Evolutionary conservation across 2,888 invertebrate species (phyloP).

Genomic region (Phengaris arion): DNA sequence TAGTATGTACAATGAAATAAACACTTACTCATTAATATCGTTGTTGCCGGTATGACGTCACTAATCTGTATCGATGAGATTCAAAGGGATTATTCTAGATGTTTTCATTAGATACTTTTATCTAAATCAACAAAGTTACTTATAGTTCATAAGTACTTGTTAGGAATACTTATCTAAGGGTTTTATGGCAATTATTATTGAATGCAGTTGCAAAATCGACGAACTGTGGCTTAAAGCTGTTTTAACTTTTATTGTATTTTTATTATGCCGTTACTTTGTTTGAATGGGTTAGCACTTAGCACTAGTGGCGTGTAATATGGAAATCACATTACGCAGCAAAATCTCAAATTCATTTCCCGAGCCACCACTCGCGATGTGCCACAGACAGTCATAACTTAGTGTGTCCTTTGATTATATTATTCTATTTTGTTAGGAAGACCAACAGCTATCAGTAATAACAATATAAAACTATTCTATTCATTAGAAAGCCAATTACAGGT

Average conservation of each 20-base stretch:
- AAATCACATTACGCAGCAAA: no score
- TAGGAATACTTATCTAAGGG: neutral
- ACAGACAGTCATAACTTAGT: no score
- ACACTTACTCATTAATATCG: neutral
- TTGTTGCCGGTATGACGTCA: neutral
- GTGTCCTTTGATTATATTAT: no score
- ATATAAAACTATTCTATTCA: no score
- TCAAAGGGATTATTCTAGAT: neutral
- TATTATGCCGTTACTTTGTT: neutral
- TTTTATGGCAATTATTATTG: neutral
- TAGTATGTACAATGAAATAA: slow-evolving; percentile 3
- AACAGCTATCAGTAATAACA: no score
- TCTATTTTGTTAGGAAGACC: no score
- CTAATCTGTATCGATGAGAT: neutral
- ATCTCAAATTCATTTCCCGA: no score
- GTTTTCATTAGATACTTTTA: neutral
- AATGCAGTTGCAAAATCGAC: neutral
- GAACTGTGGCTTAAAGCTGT: neutral
- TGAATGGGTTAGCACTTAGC: no score
- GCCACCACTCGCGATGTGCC: no score
- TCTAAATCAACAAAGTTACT: neutral
- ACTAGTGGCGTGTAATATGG: no score
- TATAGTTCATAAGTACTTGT: neutral
- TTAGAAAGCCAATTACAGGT: no score
- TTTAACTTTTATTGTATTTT: neutral